Evolutionary conservation across 2,797 vertebrate species (phyloP).

Genomic region (Alcedo atthis): DNA sequence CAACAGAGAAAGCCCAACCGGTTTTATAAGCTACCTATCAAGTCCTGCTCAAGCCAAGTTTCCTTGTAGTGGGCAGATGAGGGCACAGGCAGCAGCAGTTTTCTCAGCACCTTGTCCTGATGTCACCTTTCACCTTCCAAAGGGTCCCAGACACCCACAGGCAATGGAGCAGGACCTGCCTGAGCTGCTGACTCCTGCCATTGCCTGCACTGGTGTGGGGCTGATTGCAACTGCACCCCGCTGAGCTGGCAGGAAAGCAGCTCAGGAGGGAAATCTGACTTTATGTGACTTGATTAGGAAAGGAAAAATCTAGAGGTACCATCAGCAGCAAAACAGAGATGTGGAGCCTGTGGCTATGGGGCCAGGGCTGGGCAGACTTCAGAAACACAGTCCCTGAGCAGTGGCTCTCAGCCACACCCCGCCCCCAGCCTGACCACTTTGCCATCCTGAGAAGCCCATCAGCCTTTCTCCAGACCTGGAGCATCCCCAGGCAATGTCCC

Average conservation of each 20-base stretch:
- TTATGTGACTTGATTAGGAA: background rate
- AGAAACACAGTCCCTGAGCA: background rate
- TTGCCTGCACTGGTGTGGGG: accelerated
- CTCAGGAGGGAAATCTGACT: background rate
- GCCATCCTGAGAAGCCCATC: accelerated
- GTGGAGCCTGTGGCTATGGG: background rate
- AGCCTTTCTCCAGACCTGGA: background rate
- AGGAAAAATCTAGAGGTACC: background rate
- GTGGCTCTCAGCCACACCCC: accelerated
- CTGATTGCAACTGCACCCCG: background rate
- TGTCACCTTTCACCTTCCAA: background rate
- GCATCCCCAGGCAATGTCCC: background rate
- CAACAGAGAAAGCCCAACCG: background rate
- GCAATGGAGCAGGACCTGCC: background rate
- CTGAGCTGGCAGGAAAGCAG: background rate
- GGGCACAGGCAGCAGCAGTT: background rate
- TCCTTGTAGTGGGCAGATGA: background rate
- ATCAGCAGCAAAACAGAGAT: background rate
- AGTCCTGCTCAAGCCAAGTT: background rate
- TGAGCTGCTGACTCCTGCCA: accelerated
- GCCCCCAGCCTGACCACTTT: accelerated
- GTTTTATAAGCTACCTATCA: background rate
- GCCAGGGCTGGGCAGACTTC: background rate
- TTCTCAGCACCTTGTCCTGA: background rate
- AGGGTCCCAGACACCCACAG: accelerated